Evolutionary conservation across 92 coral and sea anemone genomes (phyloP), one percentile per base, ranked within the genome.

Genomic region (Phenganax stokvisi): DNA sequence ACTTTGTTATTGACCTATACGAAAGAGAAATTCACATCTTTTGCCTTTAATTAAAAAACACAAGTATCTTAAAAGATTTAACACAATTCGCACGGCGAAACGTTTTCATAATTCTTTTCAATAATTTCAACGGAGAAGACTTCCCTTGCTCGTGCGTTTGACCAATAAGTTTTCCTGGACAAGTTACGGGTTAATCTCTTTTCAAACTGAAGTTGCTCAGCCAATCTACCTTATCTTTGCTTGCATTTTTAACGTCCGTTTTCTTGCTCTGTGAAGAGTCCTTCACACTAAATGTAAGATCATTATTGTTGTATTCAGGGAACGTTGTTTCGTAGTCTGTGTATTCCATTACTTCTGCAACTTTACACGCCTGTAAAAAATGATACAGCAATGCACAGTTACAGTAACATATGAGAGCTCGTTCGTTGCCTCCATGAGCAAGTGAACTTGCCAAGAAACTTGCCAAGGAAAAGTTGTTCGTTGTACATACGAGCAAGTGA

Each of bases 231-330:
- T 79, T 2, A 37, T 37, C 47, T 37, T 37, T 79, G 57, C 37
- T 64, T 52, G 63, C 74, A 16, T 44, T 47, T 44, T 79, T 79
- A 25, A 8, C 9, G 67, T 79, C 74, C 3, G 51, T 11, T 65
- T 53, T 79, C 69, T 64, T 79, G 44, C 30, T 25, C 8, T 69
- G 58, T 12, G 74, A 37, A 28, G 53, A 12, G 31, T 79, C 83
- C 53, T 79, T 79, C 16, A 65, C 37, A 51, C 57, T 79, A 54
- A 64, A 56, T 54, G 83, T 61, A 31, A 63, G 57, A 51, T 79
- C 83, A 27, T 79, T 79, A 54, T 79, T 79, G 20, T 79, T 79
- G 72, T 15, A 64, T 51, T 79, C 83, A 68, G 73, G 73, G 12
- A 9, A 68, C 47, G 52, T 68, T 28, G 73, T 68, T 16, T 68